phyloP scores from a whole-genome alignment of 23 tunicate species.

The Aplidium turbinatum region DNA sequence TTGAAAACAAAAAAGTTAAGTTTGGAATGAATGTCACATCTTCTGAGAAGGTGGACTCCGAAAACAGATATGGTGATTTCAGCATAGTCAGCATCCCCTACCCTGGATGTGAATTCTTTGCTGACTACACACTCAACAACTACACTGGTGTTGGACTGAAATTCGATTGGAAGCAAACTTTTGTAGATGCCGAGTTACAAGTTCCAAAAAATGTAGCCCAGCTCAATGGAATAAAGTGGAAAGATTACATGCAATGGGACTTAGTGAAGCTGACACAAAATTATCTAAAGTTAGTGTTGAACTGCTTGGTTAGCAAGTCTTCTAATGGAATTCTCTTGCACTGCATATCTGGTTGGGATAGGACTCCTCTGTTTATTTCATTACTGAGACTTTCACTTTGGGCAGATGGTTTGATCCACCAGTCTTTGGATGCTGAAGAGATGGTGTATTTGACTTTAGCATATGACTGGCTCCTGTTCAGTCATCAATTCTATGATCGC shows the following conservation, averaged over 20 bases:
- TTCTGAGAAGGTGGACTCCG: slow-evolving; percentile 87
- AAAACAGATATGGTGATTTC: slow-evolving; percentile 65
- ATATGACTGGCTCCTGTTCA: slow-evolving; percentile 88
- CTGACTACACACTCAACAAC: slow-evolving; percentile 60
- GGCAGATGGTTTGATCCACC: slow-evolving; percentile 93
- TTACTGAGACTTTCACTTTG: slow-evolving; percentile 82
- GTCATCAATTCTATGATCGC: slow-evolving; percentile 83
- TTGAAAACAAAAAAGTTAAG: slow-evolving; percentile 89
- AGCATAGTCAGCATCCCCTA: slow-evolving; percentile 79
- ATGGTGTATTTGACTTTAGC: slow-evolving; percentile 81
- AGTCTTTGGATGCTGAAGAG: slow-evolving; percentile 78
- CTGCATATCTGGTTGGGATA: slow-evolving; percentile 98
- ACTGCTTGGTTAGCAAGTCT: slow-evolving; percentile 20
- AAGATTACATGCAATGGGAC: slow-evolving; percentile 87
- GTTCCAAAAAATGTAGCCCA: slow-evolving; percentile 60
- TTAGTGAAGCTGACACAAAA: slow-evolving; percentile 80
- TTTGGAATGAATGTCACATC: slow-evolving; percentile 91
- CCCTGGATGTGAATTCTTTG: slow-evolving; percentile 96
- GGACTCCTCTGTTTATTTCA: slow-evolving; percentile 92
- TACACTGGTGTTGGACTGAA: slow-evolving; percentile 72
- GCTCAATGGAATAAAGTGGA: slow-evolving; percentile 60
- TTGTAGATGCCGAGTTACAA: slow-evolving; percentile 82
- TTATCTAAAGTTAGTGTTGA: slow-evolving; percentile 65
- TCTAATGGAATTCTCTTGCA: slow-evolving; percentile 77
- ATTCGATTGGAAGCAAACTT: slow-evolving; percentile 83